Percentiles rank a stretch among this genome's conserved stretches.
Conservation (phyloP, 2,797 vertebrate species). For the Cichlasoma orientale region DNA sequence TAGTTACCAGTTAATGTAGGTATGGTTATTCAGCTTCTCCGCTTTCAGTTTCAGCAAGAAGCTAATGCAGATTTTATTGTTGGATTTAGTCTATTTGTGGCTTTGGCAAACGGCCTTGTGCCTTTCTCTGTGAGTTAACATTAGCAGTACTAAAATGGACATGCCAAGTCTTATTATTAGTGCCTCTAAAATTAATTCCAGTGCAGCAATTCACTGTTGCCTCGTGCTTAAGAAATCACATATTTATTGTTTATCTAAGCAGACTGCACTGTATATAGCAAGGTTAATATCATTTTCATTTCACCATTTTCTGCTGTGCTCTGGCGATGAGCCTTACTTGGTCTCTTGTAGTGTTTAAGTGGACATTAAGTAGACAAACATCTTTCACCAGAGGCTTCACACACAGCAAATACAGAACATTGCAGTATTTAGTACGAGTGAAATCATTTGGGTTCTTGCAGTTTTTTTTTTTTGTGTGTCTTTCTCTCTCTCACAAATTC, state of each 20-base stretch:
- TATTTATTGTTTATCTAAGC: neutral
- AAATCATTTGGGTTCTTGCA: conserved; percentile 63
- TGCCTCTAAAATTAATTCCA: conserved; percentile 23
- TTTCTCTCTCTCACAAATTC: conserved; percentile 12
- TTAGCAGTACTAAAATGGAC: conserved; percentile 30
- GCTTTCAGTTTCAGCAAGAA: conserved; percentile 14
- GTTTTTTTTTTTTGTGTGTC: conserved; percentile 24
- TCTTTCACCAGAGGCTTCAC: conserved; percentile 41
- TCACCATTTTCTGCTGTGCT: neutral
- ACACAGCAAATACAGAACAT: conserved; percentile 61
- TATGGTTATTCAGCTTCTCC: conserved; percentile 21
- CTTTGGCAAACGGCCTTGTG: conserved; percentile 37
- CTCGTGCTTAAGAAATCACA: neutral
- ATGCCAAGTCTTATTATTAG: conserved; percentile 54
- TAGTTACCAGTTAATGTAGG: conserved; percentile 7
- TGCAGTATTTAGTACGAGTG: conserved; percentile 57
- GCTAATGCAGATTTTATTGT: conserved; percentile 29
- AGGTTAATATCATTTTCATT: neutral
- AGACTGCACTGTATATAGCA: neutral
- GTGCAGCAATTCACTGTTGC: conserved; percentile 4
- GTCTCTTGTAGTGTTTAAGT: conserved; percentile 29
- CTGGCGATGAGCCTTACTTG: conserved; percentile 22
- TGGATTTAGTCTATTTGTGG: conserved; percentile 40
- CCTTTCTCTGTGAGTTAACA: conserved; percentile 43
- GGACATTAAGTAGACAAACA: conserved; percentile 41